Percentiles rank a stretch among this genome's conserved stretches.
These are phyloP conservation scores for Dicranocentrus wangi DNA, from an alignment of 2,888 invertebrate species.

Conservation along the genomic window DNA sequence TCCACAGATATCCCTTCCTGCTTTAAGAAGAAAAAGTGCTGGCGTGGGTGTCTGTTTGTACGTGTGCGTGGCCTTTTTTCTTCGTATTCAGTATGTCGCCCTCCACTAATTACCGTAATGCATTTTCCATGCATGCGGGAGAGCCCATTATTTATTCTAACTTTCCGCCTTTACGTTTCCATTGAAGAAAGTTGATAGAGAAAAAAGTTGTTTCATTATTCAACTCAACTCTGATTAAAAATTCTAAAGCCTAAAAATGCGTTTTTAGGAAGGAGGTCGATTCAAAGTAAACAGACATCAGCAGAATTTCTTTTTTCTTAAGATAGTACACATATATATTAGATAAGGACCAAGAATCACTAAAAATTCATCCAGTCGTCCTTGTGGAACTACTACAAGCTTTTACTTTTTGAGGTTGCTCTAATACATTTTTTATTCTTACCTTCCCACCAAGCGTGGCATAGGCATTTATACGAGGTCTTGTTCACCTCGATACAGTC, in stretches of 20 bases:
- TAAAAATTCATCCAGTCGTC: too few species aligned
- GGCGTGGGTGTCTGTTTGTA: not conserved
- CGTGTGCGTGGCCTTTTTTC: not conserved
- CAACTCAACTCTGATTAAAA: not conserved
- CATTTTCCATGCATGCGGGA: not conserved
- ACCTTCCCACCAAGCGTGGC: slow-evolving; percentile 86
- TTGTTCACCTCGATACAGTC: slow-evolving; percentile 81
- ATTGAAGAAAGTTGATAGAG: not conserved
- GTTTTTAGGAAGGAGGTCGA: too few species aligned
- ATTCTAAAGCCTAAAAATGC: too few species aligned
- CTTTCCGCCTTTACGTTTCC: too few species aligned
- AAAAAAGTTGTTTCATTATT: not conserved
- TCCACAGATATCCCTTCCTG: too few species aligned
- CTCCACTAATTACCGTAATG: slow-evolving; percentile 36
- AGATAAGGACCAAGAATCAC: too few species aligned
- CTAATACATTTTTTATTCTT: slow-evolving; percentile 46
- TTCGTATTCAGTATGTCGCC: not conserved
- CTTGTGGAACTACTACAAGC: too few species aligned
- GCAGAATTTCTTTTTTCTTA: too few species aligned
- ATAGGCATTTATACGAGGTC: slow-evolving; percentile 80
- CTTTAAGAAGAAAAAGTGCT: not conserved
- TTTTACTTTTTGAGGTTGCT: too few species aligned
- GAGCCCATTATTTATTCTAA: not conserved
- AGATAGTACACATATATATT: too few species aligned
- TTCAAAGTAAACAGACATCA: too few species aligned